Base-by-base conservation (phyloP, 1,140 invertebrate genomes). In the Drosophila pectinifera region DNA sequence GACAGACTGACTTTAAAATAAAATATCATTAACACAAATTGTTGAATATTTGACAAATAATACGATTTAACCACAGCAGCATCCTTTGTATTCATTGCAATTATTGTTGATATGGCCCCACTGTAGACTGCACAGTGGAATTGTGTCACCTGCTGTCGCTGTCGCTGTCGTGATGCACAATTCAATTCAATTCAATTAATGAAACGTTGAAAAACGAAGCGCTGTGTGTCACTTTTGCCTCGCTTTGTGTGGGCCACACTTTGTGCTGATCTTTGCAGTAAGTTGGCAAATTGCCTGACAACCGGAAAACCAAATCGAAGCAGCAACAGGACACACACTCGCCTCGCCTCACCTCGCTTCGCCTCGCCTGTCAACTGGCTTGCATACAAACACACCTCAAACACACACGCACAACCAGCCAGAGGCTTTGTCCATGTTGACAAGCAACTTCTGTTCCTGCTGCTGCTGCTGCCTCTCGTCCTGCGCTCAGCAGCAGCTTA, bases 181-280 rank as follows among this genome's bases (percentile, higher is more conserved):
- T 84, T 59, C 80, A 89, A 88, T 83, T 80, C 84, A 90, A 89
- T 89, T 89, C 86, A 88, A 88, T 88, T 88, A 88, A 89, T 78
- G 76, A 78, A 78, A 73, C 75, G 79, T 53, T 82, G 76, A 72
- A 82, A 88, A 88, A 77, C 49, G 73, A 76, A 61, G 58, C 73
- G 61, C 31, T 38, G 14, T 62, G 42, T 65, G 64, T 68, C 64
- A 68, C 64, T 63, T 62, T 62, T 48, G 31, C 22, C 20, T 48
- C 41, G n/a, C 20, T 38, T 61, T 78, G 69, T 68, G 67, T 59
- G 58, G 51, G 63, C 36, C 41, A 62, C 65, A 88, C 74, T 86
- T 86, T 89, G 63, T 86, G 83, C 83, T 86, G 83, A 86, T 86
- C 83, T 88, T 89, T 88, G 83, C 83, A 89, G 70, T 83, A 88